These are phyloP conservation scores for Limnephilus auricula DNA, from an alignment of 2,888 invertebrate genomes.

Conservation along the genomic window DNA sequence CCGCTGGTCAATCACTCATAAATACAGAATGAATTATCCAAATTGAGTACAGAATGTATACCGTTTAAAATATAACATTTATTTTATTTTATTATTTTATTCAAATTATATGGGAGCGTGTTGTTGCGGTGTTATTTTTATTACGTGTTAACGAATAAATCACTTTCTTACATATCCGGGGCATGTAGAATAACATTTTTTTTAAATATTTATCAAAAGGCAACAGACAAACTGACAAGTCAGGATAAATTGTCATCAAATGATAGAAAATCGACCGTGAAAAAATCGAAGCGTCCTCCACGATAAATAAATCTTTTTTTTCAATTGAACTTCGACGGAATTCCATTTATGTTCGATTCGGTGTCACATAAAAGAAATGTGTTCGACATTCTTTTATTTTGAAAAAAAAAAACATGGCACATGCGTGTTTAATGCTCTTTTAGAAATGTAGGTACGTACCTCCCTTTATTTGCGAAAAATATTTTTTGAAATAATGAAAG, in stretches of 20 bases:
- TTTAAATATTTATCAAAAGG: neutral
- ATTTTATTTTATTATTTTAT: neutral
- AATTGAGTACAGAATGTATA: neutral
- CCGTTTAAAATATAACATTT: neutral
- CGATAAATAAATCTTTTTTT: slow-evolving; percentile 55
- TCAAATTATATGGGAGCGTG: neutral
- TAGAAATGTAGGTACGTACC: neutral
- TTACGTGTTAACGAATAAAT: slow-evolving; percentile 19
- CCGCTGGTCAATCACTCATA: too few species aligned
- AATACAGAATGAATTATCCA: neutral
- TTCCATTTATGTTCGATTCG: slow-evolving; percentile 52
- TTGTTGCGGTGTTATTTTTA: neutral
- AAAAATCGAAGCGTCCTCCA: slow-evolving; percentile 50
- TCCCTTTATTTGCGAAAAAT: neutral
- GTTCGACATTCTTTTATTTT: slow-evolving; percentile 29
- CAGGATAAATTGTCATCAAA: slow-evolving; percentile 38
- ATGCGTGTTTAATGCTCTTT: slow-evolving; percentile 43
- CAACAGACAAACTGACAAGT: slow-evolving; percentile 11
- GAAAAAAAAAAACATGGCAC: slow-evolving; percentile 46
- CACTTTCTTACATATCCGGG: slow-evolving; percentile 23
- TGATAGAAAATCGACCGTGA: slow-evolving; percentile 54
- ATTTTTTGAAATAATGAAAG: too few species aligned
- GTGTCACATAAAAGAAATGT: slow-evolving; percentile 38
- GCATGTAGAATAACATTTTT: neutral
- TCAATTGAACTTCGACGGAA: slow-evolving; percentile 60